Base-by-base conservation (phyloP, 1,140 invertebrate genomes). In the Tetraneura akinire region DNA sequence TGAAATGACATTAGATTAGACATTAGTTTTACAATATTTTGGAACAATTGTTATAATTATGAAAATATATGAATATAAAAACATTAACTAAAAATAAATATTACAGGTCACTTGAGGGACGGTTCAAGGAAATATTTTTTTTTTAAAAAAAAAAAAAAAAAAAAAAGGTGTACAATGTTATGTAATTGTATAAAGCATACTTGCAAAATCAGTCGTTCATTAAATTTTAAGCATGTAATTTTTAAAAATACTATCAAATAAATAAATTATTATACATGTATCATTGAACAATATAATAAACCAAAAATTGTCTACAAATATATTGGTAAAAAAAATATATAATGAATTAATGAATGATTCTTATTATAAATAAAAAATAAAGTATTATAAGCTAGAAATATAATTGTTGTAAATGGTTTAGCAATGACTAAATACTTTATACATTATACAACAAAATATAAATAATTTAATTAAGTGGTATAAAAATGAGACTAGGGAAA, bases 151-250 rank as follows among this genome's bases (percentile, higher is more conserved):
- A n/a, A n/a, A n/a, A 37, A 37, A 23, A 16, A n/a, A 62, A 1
- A 21, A 3, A 1, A 16, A 47, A 16, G 9, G 14, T 68, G 8
- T 47, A 45, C 23, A 68, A 68, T 26, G 23, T 26, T 8, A 9
- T 21, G 8, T 37, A 4, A 21, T 11, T 21, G 21, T 29, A 64
- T 64, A 29, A 64, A 66, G 32, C 32, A 66, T 66, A 42, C 29
- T 45, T 71, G 66, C 66, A 47, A 68, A 71, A 71, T 71, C 68
- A 71, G 68, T 71, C 68, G 10, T 29, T 51, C 29, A 14, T 42
- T 45, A 47, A 47, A n/a, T 71, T 49, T 71, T 37, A 70, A 70
- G 66, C 45, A 68, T 49, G 18, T 70, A 23, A 49, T 4, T 70
- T 49, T 29, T 47, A 68, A n/a, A 47, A 29, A 51, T 21, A 29